These are phyloP conservation scores for Myiozetetes cayanensis DNA, from an alignment of 2,113 vertebrate species.

Conservation along the genomic window DNA sequence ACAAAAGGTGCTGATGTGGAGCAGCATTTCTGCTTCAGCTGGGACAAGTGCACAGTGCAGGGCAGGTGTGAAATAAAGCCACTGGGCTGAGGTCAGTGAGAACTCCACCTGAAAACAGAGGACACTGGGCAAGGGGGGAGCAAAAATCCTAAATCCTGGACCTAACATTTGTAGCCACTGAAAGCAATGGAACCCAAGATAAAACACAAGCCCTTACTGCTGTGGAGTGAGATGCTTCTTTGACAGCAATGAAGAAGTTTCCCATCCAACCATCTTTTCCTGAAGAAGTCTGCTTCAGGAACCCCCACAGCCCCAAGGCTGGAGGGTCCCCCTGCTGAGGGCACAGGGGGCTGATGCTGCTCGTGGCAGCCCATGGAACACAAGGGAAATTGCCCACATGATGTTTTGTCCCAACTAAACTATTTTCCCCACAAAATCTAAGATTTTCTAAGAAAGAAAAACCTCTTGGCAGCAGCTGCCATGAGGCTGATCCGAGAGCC, in stretches of 20 bases:
- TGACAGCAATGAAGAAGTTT: background rate
- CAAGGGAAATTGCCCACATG: background rate
- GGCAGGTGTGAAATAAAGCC: background rate
- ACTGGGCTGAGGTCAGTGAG: background rate
- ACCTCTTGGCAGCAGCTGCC: background rate
- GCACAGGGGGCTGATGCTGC: background rate
- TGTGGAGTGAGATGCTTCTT: background rate
- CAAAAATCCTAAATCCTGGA: background rate
- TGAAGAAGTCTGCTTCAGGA: background rate
- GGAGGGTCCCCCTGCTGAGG: background rate
- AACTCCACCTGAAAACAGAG: background rate
- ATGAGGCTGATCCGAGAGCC: background rate
- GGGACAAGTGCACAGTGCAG: background rate
- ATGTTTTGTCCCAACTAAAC: background rate
- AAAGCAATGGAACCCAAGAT: background rate
- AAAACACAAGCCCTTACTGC: background rate
- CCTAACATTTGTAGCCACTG: background rate
- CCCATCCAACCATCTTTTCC: background rate
- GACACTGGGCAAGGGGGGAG: background rate
- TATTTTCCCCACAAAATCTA: background rate
- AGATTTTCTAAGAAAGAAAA: background rate
- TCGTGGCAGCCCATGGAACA: background rate
- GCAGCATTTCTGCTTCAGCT: background rate
- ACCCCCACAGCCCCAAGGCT: background rate
- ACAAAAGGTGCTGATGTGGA: background rate